Evolutionary conservation across 2,113 vertebrate genomes (phyloP), one percentile per base, ranked within the genome.

Genomic region (Chlorodrepanis virens): DNA sequence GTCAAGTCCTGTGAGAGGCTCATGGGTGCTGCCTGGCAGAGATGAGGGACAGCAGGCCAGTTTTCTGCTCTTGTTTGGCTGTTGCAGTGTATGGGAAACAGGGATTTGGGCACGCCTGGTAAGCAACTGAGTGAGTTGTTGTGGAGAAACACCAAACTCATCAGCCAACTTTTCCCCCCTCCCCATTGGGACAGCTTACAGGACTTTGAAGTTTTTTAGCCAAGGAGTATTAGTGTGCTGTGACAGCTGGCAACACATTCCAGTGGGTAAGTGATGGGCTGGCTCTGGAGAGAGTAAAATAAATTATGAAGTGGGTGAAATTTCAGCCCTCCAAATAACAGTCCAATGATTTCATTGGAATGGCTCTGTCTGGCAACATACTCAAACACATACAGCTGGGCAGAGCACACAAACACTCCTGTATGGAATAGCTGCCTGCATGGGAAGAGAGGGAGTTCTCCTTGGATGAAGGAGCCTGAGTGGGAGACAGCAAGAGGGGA

Each of bases 271-370:
- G 79, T 77, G 94, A 95, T 89, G 82, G 86, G 76, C 92, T 90
- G 91, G 82, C 93, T 94, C 88, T 50, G 44, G 63, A 92, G 87
- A 87, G 65, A 94, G 86, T 69, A 53, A 97, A 94, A 83, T 94
- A 93, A 96, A 93, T 94, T 87, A 80, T 68, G 94, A 89, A 91
- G 83, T 87, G 91, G 94, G 93, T 94, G 94, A 96, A 95, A 94
- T 94, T 96, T 96, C 93, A 97, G 76, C 83, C 89, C 57, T 91
- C 60, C 76, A 88, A 94, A 94, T 95, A 95, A 91, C 94, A 94
- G 91, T 72, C 91, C 92, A 91, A 6, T 97, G 93, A 96, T 96
- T 96, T 96, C 95, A 93, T 94, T 93, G 87, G 94, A 97, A 96
- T 96, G 93, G 67, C 75, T 93, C 69, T 90, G 70, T 96, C 95